Conservation (phyloP, 2,113 vertebrate genomes). For the Sialia sialis region DNA sequence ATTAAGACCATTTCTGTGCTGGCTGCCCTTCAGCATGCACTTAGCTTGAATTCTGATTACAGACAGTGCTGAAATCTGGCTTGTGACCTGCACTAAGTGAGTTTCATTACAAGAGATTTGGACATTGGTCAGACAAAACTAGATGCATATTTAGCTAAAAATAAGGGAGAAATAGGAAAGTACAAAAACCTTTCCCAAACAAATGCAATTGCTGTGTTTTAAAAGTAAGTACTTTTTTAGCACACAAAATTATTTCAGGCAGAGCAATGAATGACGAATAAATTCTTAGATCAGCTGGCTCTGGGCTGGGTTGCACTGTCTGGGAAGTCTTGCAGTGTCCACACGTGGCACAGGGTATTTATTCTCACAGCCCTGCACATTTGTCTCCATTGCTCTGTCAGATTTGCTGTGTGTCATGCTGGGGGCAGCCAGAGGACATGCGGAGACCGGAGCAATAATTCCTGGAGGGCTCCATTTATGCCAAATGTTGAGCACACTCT, state of each 20-base stretch:
- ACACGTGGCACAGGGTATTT: neutral
- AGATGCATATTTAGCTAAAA: neutral
- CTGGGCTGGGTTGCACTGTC: neutral
- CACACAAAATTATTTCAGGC: neutral
- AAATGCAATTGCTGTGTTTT: neutral
- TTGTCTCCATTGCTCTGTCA: neutral
- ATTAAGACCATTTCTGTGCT: neutral
- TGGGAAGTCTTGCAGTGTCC: neutral
- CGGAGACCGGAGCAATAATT: neutral
- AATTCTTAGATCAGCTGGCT: neutral
- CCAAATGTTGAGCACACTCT: neutral
- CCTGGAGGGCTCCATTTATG: neutral
- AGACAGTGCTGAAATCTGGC: neutral
- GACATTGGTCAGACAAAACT: neutral
- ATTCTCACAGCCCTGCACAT: neutral
- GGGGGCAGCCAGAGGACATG: conserved; percentile 29
- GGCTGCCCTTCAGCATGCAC: neutral
- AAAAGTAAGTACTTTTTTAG: neutral
- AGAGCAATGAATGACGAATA: neutral
- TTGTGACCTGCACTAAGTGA: neutral
- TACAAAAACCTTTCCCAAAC: neutral
- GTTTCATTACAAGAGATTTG: neutral
- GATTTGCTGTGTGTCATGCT: neutral
- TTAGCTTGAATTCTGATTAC: conserved; percentile 8
- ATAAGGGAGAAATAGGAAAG: neutral